Conservation (phyloP, 2,888 invertebrate species). For the Chloroclysta siterata region DNA sequence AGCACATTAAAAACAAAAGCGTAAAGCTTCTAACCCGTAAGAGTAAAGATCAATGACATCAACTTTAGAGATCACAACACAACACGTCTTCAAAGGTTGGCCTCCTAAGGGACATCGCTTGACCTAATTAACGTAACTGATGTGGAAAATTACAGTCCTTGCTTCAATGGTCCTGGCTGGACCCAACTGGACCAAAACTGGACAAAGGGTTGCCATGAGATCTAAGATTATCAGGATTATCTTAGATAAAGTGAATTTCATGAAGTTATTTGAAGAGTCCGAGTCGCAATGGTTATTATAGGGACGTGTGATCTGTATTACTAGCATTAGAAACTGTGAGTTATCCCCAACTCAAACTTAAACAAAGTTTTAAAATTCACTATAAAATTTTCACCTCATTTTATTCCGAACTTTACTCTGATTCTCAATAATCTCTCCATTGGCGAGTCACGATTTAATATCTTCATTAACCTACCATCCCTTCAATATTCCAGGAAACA, state of each 20-base stretch:
- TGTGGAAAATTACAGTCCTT: conserved; percentile 30
- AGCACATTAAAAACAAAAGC: background rate
- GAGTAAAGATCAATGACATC: conserved; percentile 4
- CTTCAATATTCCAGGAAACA: conserved; percentile 20
- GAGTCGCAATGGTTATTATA: background rate
- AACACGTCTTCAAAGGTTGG: conserved; percentile 19
- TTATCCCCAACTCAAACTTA: no score
- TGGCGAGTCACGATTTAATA: conserved; percentile 32
- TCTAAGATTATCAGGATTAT: conserved; percentile 18
- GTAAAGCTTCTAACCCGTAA: background rate
- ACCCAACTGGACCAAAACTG: conserved; percentile 15
- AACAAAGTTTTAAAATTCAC: no score
- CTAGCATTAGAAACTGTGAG: no score
- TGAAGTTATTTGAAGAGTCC: conserved; percentile 10
- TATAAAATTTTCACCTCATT: no score
- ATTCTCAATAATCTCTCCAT: conserved; percentile 12
- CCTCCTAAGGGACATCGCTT: conserved; percentile 10
- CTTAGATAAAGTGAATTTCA: conserved; percentile 11
- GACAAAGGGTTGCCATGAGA: conserved; percentile 22
- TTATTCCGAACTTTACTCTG: background rate
- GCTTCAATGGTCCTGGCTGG: conserved; percentile 12
- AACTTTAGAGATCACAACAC: conserved; percentile 12
- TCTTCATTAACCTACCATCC: conserved; percentile 22
- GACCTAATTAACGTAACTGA: conserved; percentile 34
- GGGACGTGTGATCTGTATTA: no score